Evolutionary conservation across 2,888 invertebrate genomes (phyloP).

Genomic region (Noctua comes): DNA sequence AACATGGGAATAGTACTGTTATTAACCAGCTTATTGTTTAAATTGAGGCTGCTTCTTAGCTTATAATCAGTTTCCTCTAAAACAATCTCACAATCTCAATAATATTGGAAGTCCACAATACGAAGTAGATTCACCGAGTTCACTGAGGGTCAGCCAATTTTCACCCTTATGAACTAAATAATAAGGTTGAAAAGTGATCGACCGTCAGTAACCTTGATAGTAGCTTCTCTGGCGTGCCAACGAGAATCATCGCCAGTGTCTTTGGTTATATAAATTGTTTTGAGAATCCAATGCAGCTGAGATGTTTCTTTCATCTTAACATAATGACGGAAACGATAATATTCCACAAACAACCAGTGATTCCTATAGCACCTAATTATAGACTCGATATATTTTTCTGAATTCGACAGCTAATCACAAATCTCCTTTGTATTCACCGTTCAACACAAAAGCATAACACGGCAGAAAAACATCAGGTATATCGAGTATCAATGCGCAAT

Average conservation of each 20-base stretch:
- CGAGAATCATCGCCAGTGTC: not conserved
- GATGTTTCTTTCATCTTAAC: conserved; percentile 22
- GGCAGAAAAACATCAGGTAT: conserved; percentile 85
- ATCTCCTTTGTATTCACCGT: conserved; percentile 76
- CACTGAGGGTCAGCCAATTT: no score
- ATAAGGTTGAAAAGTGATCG: no score
- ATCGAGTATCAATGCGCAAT: conserved; percentile 87
- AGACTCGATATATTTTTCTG: conserved; percentile 64
- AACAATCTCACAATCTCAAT: conserved; percentile 28
- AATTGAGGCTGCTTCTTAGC: not conserved
- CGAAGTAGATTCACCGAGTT: not conserved
- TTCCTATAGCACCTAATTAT: conserved; percentile 65
- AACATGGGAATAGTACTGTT: not conserved
- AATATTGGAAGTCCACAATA: conserved; percentile 18
- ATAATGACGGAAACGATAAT: conserved; percentile 30
- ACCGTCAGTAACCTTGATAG: no score
- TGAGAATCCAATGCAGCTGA: conserved; percentile 41
- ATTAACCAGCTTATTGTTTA: conserved; percentile 16
- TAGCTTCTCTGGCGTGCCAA: not conserved
- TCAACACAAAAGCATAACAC: conserved; percentile 72
- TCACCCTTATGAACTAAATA: no score
- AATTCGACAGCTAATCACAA: conserved; percentile 76
- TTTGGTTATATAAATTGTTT: conserved; percentile 26
- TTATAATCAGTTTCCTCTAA: not conserved
- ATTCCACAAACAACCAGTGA: conserved; percentile 32